phyloP scores from a whole-genome alignment of 2,888 invertebrate genomes.

The Omphaloscelis lunosa region DNA sequence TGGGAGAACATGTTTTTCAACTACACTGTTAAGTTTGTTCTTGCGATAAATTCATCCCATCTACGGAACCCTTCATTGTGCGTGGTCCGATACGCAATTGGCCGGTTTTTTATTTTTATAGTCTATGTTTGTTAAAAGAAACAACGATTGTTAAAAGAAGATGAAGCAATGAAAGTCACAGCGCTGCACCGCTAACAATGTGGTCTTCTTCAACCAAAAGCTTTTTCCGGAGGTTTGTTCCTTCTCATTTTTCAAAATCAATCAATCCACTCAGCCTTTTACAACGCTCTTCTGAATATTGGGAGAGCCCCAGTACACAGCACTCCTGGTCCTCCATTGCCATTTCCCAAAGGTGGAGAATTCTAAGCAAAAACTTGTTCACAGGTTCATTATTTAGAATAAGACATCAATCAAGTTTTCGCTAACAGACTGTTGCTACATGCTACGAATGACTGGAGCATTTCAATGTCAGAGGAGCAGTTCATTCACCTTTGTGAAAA shows the following conservation, averaged over 20 bases:
- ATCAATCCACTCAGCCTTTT: neutral
- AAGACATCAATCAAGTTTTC: constrained; percentile 31
- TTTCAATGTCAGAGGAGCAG: constrained; percentile 54
- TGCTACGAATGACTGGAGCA: constrained; percentile 49
- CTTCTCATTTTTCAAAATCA: neutral
- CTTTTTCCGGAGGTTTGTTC: neutral
- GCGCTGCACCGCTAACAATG: neutral
- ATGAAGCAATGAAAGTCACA: neutral
- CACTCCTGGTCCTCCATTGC: neutral
- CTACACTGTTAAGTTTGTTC: too few species aligned
- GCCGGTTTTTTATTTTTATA: too few species aligned
- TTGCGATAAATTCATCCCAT: too few species aligned
- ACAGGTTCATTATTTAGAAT: constrained; percentile 6
- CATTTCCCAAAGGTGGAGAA: neutral
- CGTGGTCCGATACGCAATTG: too few species aligned
- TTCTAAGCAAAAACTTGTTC: neutral
- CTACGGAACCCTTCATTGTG: too few species aligned
- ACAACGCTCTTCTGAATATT: neutral
- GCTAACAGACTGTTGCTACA: constrained; percentile 38
- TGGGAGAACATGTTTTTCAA: too few species aligned
- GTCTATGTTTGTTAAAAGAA: too few species aligned
- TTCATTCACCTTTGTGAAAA: constrained; percentile 52
- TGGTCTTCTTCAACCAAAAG: neutral
- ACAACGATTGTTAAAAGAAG: neutral
- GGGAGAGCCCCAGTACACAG: neutral